These are phyloP conservation scores for Rhopalosiphum padi DNA, from an alignment of 1,140 invertebrate genomes.

Conservation along the genomic window DNA sequence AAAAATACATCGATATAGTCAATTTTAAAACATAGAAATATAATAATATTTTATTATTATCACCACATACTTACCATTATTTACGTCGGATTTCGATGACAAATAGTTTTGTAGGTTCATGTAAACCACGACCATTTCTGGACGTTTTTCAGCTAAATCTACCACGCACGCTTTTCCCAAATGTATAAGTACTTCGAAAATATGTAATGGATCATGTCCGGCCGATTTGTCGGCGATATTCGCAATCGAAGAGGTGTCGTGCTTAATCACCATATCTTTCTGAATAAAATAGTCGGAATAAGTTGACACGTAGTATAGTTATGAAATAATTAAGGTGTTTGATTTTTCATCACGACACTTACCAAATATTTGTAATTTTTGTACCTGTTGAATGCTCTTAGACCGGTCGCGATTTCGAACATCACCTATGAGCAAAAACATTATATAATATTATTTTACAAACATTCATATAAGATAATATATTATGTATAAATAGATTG, in stretches of 20 bases:
- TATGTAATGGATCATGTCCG: not conserved
- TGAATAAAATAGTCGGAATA: not conserved
- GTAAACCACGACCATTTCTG: slow-evolving; percentile 41
- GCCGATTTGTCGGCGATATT: slow-evolving; percentile 25
- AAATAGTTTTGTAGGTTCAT: not conserved
- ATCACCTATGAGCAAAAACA: slow-evolving; percentile 66
- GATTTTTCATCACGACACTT: slow-evolving; percentile 50
- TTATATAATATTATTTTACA: not conserved
- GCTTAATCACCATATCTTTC: slow-evolving; percentile 13
- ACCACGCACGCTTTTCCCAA: slow-evolving; percentile 1
- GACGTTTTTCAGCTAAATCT: not conserved
- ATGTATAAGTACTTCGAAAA: not conserved
- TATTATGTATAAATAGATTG: not conserved
- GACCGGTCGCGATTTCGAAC: slow-evolving; percentile 82
- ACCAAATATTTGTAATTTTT: slow-evolving; percentile 65
- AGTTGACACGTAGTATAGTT: not conserved
- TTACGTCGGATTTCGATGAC: not conserved
- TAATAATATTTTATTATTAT: too few species aligned
- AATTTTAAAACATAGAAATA: too few species aligned
- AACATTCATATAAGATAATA: not conserved
- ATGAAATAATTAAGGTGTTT: not conserved
- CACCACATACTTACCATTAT: not conserved
- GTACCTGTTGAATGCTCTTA: slow-evolving; percentile 71
- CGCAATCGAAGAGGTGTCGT: not conserved
- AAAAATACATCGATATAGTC: too few species aligned